Evolutionary conservation across 2,888 invertebrate species (phyloP), one percentile per base, ranked within the genome.

Genomic region (Margaritifera margaritifera): DNA sequence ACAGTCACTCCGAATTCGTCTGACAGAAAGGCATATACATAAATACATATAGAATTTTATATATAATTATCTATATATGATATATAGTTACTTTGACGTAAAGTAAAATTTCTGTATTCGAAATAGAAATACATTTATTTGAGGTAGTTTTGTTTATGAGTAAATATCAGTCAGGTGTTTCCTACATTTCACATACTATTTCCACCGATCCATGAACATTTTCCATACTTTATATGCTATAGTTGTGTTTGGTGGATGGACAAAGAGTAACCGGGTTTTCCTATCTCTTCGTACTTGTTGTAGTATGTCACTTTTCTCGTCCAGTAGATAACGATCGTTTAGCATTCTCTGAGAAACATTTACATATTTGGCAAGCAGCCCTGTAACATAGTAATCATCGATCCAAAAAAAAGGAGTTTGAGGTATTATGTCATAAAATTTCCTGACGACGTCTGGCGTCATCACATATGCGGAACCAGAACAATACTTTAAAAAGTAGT

Each of bases 321-420:
- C 79, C 1, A 88, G 78, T 6, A 79, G 63, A 71, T 88, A 88
- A 22, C 83, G 80, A 24, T 78, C 70, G 78, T 86, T 87, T 56
- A 85, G 75, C 22, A 79, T 79, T 31, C 69, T 72, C 52, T 83
- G 83, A 20, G 77, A 71, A 27, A 86, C 74, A 25, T 80, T 78
- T 42, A 86, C 66, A 27, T 72, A 78, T 52, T 81, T 74, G 2
- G 86, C 84, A 20, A 96, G 89, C 65, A 95, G 91, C 1, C 97
- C 97, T 0, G 96, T 96, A 0, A 97, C 90, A 87, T 93, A 94
- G 60, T 95, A 94, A 87, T 97, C 97, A 86, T 97, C 97, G 71
- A 97, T 95, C 96, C 96, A 97, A 90, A 97, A 96, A 81, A 93
- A 94, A 24, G 92, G 91, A 20, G 92, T 89, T 19, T 88, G 90